Evolutionary conservation across 2,888 invertebrate genomes (phyloP).

Genomic region (Odiellus spinosus): DNA sequence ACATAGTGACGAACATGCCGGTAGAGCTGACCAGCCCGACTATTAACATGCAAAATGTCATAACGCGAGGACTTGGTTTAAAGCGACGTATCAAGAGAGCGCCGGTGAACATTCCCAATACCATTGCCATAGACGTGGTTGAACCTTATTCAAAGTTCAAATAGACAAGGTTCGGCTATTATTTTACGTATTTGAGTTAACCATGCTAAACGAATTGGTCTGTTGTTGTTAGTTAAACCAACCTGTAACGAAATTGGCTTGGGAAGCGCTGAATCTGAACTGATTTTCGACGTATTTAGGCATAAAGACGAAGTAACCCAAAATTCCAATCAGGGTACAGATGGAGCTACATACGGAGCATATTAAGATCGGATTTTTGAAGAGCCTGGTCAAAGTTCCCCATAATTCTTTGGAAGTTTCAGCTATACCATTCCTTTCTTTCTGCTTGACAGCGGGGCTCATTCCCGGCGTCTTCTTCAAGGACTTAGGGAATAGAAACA

Average conservation of each 20-base stretch:
- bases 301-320: constrained; percentile 34
- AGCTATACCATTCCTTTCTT: neutral
- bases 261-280: constrained; percentile 47
- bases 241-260: constrained; percentile 51
- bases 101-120: no score
- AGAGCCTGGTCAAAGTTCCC: constrained; percentile 8
- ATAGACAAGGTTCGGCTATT: neutral
- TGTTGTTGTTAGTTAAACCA: no score
- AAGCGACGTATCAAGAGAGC: no score
- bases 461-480: constrained; percentile 3
- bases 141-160: no score
- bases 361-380: constrained; percentile 14
- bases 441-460: neutral
- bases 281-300: constrained; percentile 60
- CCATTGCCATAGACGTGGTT: no score
- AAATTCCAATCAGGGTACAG: constrained; percentile 14
- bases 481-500: constrained; percentile 21
- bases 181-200: no score
- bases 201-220: no score
- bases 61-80: no score
- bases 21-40: no score
- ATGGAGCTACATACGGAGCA: constrained; percentile 11
- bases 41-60: no score
- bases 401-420: constrained; percentile 7
- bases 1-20: no score